Evolutionary conservation across 2,888 invertebrate species (phyloP).

Genomic region (Seira ritae): DNA sequence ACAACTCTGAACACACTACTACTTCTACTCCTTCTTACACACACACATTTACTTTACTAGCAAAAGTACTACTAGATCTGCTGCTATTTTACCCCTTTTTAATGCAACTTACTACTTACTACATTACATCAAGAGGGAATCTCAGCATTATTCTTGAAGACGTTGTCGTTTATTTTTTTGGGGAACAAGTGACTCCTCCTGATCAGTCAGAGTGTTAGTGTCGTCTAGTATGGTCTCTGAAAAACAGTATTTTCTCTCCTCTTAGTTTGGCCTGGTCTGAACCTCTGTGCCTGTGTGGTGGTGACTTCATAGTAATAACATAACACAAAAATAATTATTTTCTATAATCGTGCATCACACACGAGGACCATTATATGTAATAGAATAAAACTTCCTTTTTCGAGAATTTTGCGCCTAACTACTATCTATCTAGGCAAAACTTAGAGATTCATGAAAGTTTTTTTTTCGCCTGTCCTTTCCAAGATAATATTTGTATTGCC

Average conservation of each 20-base stretch:
- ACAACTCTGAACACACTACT: constrained; percentile 51
- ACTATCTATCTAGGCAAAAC: background rate
- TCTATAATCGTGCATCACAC: constrained; percentile 14
- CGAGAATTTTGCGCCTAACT: background rate
- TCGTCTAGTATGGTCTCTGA: constrained; percentile 49
- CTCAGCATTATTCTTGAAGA: constrained; percentile 60
- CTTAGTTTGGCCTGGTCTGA: background rate
- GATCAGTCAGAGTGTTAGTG: constrained; percentile 61
- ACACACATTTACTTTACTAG: constrained; percentile 51
- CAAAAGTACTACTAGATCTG: constrained; percentile 36
- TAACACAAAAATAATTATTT: constrained; percentile 5
- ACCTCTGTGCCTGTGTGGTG: constrained; percentile 44
- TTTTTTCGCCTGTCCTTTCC: background rate
- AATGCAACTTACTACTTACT: too few relatives aligned
- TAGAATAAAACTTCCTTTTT: constrained; percentile 2
- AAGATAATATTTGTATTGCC: background rate
- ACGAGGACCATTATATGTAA: constrained; percentile 18
- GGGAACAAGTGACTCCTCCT: constrained; percentile 67
- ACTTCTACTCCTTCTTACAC: constrained; percentile 38
- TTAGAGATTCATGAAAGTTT: background rate
- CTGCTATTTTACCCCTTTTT: constrained; percentile 58
- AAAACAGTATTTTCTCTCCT: constrained; percentile 48
- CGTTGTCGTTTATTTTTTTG: constrained; percentile 43
- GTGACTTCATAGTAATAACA: constrained; percentile 26
- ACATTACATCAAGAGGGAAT: constrained; percentile 45